These are phyloP conservation scores for Pygmarrhopalites habei DNA, from an alignment of 1,140 invertebrate genomes.

Conservation along the genomic window DNA sequence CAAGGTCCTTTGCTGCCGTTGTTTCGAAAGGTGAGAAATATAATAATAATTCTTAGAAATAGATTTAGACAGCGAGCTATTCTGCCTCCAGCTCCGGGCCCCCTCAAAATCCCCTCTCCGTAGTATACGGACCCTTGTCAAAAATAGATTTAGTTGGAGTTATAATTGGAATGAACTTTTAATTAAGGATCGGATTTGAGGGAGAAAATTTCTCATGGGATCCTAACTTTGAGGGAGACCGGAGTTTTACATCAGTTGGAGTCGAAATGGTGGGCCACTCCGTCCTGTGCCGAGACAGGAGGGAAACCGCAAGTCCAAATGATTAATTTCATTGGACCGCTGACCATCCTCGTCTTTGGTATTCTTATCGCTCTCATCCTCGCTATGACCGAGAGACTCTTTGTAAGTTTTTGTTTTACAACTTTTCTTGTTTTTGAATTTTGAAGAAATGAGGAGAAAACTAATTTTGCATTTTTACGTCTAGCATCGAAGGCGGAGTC, in stretches of 20 bases:
- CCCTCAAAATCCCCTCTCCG: no score
- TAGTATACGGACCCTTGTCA: no score
- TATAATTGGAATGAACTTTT: no score
- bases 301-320: conserved; percentile 31
- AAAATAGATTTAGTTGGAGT: no score
- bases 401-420: no score
- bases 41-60: neutral
- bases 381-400: conserved; percentile 32
- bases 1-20: conserved; percentile 28
- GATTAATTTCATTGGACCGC: conserved; percentile 34
- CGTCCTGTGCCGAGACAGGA: conserved; percentile 11
- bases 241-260: conserved; percentile 35
- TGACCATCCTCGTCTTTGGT: conserved; percentile 34
- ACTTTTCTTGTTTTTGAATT: no score
- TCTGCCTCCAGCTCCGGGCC: no score
- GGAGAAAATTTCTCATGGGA: conserved; percentile 34
- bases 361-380: conserved; percentile 34
- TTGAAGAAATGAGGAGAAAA: no score
- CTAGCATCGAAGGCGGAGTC: conserved; percentile 36
- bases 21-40: conserved; percentile 33
- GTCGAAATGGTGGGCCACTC: conserved; percentile 34
- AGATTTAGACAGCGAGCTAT: no score
- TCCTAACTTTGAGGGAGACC: conserved; percentile 30
- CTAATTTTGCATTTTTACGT: no score
- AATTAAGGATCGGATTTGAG: conserved; percentile 30